Evolutionary conservation across 1,140 invertebrate species (phyloP).

Genomic region (Lerema accius): DNA sequence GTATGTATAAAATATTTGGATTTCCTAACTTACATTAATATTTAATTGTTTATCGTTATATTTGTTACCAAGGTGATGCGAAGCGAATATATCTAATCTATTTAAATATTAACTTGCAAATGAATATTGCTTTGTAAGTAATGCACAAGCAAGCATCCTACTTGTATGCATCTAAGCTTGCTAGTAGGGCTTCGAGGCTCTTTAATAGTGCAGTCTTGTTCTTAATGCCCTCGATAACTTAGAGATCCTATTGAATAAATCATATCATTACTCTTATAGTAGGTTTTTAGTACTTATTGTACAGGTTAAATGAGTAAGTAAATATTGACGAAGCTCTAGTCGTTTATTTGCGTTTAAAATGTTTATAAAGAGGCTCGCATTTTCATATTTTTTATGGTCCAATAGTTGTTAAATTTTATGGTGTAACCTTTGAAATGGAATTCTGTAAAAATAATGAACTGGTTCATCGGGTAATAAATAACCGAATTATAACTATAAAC

Average conservation of each 20-base stretch:
- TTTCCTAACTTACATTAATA: too few species aligned
- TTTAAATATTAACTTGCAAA: conserved; percentile 12
- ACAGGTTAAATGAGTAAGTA: not conserved
- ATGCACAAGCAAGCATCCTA: not conserved
- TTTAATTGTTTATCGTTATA: too few species aligned
- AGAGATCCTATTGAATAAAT: conserved; percentile 8
- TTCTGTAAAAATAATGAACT: too few species aligned
- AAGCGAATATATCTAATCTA: too few species aligned
- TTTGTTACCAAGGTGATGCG: not conserved
- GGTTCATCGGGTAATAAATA: too few species aligned
- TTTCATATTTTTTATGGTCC: too few species aligned
- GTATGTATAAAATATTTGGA: too few species aligned
- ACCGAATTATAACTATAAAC: too few species aligned
- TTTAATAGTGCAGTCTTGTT: not conserved
- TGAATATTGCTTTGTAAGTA: conserved; percentile 5
- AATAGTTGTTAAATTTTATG: too few species aligned
- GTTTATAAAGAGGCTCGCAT: too few species aligned
- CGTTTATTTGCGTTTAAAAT: too few species aligned
- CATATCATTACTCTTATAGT: not conserved
- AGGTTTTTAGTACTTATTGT: not conserved
- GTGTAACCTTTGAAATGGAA: too few species aligned
- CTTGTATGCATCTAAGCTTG: conserved; percentile 9
- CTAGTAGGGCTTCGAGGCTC: not conserved
- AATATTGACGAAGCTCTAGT: not conserved
- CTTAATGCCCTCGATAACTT: not conserved